Base-by-base conservation (phyloP, 2,888 invertebrate species). In the Heliconius ethilla region DNA sequence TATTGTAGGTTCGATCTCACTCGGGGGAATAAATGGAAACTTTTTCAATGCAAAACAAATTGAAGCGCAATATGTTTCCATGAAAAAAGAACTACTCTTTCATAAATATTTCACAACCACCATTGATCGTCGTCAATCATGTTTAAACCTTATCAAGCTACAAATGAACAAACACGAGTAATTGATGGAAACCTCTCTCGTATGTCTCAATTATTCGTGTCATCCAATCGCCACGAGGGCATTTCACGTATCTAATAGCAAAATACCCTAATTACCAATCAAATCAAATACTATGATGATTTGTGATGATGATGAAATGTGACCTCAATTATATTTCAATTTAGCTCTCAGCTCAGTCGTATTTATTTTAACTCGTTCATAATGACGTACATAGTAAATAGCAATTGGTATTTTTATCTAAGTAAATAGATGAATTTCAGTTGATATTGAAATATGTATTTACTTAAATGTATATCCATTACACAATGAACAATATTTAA, bases 151-250 rank as follows among this genome's bases (percentile, higher is more conserved):
- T 33, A 29, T 72, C 63, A 37, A 63, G 62, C 45, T 27, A 27
- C 62, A 45, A 63, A 40, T 27, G 40, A 27, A 74, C 22, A 40
- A 29, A 22, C 62, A 74, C 9, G 6, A 45, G 11, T 27, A 45
- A 65, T 45, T 74, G 27, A 74, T 74, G 27, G 18, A 45, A 25
- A 74, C 63, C 63, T 63, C 25, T 65, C 63, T 74, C 74, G 62
- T 65, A 63, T 65, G 40, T 63, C 63, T 18, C 25, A 62, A 63
- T 59, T 27, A 40, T n/a, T 62, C 40, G 40, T 63, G 63, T 37
- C 62, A 55, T 63, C 40, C 27, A 74, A 63, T 74, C 9, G 25
- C 62, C 22, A 40, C 27, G 18, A 63, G 73, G 40, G 9, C 40
- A 40, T 40, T 22, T 63, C 33, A 70, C 29, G 11, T 11, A 7